These are phyloP conservation scores for Apogon hyalosoma DNA, from an alignment of 2,797 vertebrate species.

Conservation along the genomic window DNA sequence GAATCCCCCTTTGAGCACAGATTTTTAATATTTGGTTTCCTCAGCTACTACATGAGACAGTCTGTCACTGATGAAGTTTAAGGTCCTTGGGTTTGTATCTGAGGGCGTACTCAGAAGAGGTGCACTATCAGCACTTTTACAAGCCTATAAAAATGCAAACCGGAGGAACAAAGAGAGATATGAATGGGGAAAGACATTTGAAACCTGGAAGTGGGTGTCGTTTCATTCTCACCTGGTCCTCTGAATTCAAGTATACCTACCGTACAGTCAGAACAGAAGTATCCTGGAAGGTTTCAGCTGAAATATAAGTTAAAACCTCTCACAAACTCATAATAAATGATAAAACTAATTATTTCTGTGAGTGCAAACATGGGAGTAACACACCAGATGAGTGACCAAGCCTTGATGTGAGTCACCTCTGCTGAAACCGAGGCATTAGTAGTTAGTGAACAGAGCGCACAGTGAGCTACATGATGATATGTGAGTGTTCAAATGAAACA, in stretches of 20 bases:
- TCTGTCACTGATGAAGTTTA: neutral
- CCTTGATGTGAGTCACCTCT: constrained; percentile 45
- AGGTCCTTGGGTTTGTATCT: neutral
- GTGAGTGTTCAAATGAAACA: constrained; percentile 57
- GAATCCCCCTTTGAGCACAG: neutral
- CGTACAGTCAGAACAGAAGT: neutral
- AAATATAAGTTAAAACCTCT: neutral
- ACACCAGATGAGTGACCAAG: constrained; percentile 20
- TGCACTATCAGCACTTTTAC: constrained; percentile 32
- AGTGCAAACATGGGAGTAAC: neutral
- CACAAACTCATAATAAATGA: neutral
- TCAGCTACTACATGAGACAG: neutral
- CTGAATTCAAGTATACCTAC: constrained; percentile 28
- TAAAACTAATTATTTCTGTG: constrained; percentile 1
- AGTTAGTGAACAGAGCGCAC: constrained; percentile 51
- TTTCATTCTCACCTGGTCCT: constrained; percentile 25
- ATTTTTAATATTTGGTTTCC: neutral
- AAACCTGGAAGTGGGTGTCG: constrained; percentile 10
- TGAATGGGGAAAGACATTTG: neutral
- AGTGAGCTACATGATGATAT: constrained; percentile 49
- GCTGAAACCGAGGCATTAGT: constrained; percentile 64
- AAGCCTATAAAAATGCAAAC: constrained; percentile 5
- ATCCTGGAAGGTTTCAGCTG: neutral
- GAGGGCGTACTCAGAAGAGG: constrained; percentile 7
- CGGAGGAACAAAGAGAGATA: constrained; percentile 16